Conservation (phyloP, 2,113 vertebrate species). For the Poecile atricapillus region DNA sequence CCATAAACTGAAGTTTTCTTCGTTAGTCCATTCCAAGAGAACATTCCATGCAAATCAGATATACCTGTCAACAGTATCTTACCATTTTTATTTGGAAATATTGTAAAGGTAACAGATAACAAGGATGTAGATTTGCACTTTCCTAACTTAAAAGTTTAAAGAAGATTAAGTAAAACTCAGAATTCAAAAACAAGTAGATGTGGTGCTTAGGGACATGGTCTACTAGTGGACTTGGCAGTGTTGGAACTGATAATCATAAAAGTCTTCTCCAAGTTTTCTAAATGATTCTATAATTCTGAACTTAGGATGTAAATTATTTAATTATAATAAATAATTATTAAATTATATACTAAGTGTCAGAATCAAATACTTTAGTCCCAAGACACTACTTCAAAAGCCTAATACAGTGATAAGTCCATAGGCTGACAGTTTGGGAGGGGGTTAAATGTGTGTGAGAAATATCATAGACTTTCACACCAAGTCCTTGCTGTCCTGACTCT, state of each 20-base stretch:
- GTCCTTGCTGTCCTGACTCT: neutral
- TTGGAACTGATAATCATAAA: neutral
- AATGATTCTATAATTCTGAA: neutral
- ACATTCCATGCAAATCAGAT: neutral
- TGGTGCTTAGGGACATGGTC: neutral
- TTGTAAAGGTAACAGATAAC: neutral
- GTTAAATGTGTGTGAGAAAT: neutral
- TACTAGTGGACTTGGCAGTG: rapidly evolving
- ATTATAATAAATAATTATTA: no score
- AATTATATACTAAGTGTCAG: neutral
- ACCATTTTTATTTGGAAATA: neutral
- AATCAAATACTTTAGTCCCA: neutral
- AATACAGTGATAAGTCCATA: neutral
- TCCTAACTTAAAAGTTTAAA: neutral
- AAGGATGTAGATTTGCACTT: neutral
- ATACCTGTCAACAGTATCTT: neutral
- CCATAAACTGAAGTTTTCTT: neutral
- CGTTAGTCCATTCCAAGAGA: neutral
- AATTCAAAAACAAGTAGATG: neutral
- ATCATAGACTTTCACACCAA: neutral
- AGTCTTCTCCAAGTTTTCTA: neutral
- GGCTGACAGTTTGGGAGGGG: neutral
- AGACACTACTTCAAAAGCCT: neutral
- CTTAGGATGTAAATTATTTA: neutral
- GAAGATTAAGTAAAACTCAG: neutral